These are phyloP conservation scores for Coenobita brevimanus DNA, from an alignment of 1,140 invertebrate species.

Conservation along the genomic window DNA sequence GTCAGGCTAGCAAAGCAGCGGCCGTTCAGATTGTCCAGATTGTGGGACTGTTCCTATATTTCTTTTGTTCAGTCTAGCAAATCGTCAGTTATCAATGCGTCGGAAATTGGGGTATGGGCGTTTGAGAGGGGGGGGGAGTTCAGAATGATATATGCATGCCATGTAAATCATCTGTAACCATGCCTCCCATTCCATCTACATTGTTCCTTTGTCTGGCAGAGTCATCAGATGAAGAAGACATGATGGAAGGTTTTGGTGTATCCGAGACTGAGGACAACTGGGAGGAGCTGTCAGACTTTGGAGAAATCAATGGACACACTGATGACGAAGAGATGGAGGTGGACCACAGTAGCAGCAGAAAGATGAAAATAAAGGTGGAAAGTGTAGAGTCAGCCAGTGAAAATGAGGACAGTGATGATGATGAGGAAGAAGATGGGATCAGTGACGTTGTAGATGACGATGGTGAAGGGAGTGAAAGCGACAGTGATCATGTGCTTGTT, in stretches of 20 bases:
- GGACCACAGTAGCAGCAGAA: not conserved
- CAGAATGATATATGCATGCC: no score
- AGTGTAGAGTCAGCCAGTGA: not conserved
- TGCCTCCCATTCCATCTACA: not conserved
- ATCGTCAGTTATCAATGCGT: no score
- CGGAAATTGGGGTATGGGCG: no score
- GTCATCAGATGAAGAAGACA: conserved; percentile 36
- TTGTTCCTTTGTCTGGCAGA: conserved; percentile 22
- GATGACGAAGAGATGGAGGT: conserved; percentile 46
- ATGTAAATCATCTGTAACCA: not conserved
- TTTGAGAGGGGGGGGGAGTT: not conserved
- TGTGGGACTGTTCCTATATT: no score
- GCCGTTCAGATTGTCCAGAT: no score
- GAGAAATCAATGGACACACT: conserved; percentile 38
- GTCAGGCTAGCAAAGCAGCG: no score
- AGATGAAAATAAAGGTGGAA: conserved; percentile 18
- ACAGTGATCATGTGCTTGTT: no score
- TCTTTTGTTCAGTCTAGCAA: no score
- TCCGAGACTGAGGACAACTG: conserved; percentile 55
- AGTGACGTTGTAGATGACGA: conserved; percentile 7
- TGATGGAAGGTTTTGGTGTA: conserved; percentile 19
- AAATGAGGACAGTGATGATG: not conserved
- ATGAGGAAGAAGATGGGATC: conserved; percentile 13
- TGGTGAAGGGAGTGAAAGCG: conserved; percentile 1
- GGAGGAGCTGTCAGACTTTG: conserved; percentile 49